Percentiles rank a stretch among this genome's conserved stretches.
phyloP scores from a whole-genome alignment of 1,140 invertebrate species.

The Papilio xuthus region DNA sequence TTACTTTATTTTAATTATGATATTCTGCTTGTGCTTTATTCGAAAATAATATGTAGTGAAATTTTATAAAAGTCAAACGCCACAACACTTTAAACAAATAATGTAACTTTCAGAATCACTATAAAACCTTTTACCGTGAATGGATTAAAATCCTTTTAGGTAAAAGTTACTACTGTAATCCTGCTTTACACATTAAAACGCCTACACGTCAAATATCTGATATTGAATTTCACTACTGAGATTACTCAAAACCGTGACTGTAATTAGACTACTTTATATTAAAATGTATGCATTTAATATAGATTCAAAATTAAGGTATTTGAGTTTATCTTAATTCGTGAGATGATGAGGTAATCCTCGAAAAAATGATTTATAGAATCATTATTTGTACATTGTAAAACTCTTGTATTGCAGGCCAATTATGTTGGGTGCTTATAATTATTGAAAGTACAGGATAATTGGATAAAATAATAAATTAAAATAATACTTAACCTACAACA shows the following conservation, averaged over 20 bases:
- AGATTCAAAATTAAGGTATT: background rate
- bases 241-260: constrained; percentile 38
- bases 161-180: constrained; percentile 45
- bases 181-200: constrained; percentile 36
- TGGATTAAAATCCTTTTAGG: constrained; percentile 41
- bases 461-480: too few relatives aligned
- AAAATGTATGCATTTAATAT: background rate
- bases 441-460: too few relatives aligned
- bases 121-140: constrained; percentile 5
- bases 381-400: too few relatives aligned
- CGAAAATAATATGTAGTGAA: constrained; percentile 9
- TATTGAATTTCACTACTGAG: constrained; percentile 36
- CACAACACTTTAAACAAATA: background rate
- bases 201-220: constrained; percentile 45
- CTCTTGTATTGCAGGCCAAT: too few relatives aligned
- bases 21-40: background rate
- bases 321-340: too few relatives aligned
- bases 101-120: constrained; percentile 1
- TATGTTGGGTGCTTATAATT: too few relatives aligned
- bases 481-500: too few relatives aligned
- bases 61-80: background rate
- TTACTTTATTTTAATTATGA: background rate
- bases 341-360: background rate
- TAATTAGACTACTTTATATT: constrained; percentile 7
- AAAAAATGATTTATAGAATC: background rate